A percentile compares a stretch with the other conserved stretches of the same genome.
phyloP scores from a whole-genome alignment of 1,140 invertebrate genomes.

The Antheraea pernyi region DNA sequence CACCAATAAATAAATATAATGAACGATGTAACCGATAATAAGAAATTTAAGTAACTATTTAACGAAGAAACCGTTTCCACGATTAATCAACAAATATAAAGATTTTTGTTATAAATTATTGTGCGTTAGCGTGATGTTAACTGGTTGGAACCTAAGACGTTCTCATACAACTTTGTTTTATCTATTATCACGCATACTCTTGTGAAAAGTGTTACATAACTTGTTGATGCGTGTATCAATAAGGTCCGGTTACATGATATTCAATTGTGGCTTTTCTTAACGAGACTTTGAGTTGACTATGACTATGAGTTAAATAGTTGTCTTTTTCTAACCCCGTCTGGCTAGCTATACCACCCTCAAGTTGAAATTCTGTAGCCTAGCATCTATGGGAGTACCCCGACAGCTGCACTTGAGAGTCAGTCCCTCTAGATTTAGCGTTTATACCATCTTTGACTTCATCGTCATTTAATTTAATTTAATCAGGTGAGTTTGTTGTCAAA shows the following conservation, averaged over 20 bases:
- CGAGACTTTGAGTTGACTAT: no score
- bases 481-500: no score
- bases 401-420: no score
- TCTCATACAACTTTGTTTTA: constrained; percentile 5
- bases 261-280: background rate
- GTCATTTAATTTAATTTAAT: no score
- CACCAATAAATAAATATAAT: no score
- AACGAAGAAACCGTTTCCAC: background rate
- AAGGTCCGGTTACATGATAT: background rate
- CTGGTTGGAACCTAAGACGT: background rate
- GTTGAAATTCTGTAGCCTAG: no score
- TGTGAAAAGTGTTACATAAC: background rate
- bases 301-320: no score
- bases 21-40: background rate
- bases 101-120: background rate
- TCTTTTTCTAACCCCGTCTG: no score
- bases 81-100: background rate
- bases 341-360: no score
- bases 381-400: no score
- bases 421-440: no score
- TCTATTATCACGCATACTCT: constrained; percentile 6
- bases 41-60: background rate
- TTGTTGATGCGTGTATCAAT: background rate
- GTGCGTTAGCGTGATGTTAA: constrained; percentile 2
- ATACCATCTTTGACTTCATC: no score